Evolutionary conservation across 2,888 invertebrate species (phyloP).

Genomic region (Plutella xylostella): DNA sequence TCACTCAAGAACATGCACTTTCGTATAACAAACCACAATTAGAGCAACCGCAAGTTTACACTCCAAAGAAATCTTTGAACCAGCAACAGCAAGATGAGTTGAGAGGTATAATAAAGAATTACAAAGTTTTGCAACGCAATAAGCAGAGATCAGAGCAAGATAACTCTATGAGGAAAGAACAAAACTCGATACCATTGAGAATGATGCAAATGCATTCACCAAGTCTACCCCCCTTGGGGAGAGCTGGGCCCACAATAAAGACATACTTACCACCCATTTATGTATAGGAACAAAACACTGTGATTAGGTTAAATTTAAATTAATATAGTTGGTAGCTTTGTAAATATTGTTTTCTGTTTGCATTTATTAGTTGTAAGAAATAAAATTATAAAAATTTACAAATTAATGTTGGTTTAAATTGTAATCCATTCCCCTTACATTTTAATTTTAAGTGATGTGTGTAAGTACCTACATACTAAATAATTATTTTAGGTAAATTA

Average conservation of each 20-base stretch:
- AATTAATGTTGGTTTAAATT: no score
- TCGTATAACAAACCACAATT: no score
- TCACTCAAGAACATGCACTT: no score
- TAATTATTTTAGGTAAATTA: no score
- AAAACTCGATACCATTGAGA: constrained; percentile 37
- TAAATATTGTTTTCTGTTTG: constrained; percentile 38
- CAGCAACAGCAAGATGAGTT: constrained; percentile 40
- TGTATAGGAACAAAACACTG: constrained; percentile 34
- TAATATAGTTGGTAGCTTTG: constrained; percentile 25
- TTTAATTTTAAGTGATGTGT: no score
- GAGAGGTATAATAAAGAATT: constrained; percentile 51
- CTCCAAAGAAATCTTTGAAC: constrained; percentile 17
- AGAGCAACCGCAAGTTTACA: no score
- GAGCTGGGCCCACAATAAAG: constrained; percentile 57
- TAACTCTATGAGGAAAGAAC: constrained; percentile 30
- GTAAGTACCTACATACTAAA: no score
- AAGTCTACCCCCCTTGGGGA: constrained; percentile 49
- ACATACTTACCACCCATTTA: constrained; percentile 54
- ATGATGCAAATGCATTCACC: constrained; percentile 27
- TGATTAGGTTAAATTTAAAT: constrained; percentile 30
- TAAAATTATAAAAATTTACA: not conserved
- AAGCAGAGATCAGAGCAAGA: constrained; percentile 28
- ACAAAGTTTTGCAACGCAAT: constrained; percentile 54
- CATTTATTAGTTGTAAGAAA: constrained; percentile 43
- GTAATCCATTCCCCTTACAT: no score